Percentiles rank a stretch among this genome's conserved stretches.
Conservation (phyloP, 1,140 invertebrate species). For the Heliothis virescens region DNA sequence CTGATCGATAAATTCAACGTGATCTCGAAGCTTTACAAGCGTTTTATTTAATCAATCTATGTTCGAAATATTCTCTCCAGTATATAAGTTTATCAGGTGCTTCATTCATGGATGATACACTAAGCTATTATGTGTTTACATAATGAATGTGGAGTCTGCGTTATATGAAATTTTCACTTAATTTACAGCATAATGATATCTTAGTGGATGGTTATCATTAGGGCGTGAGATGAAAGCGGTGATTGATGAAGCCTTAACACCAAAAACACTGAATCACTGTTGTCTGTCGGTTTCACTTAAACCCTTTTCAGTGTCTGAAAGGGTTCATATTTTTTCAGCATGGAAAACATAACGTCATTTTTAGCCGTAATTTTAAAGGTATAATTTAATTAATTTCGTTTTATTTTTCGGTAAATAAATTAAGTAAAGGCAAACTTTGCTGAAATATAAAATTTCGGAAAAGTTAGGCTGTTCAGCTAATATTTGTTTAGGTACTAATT, state of each 20-base stretch:
- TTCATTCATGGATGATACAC: background rate
- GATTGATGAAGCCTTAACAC: conserved; percentile 41
- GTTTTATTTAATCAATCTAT: background rate
- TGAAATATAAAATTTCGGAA: background rate
- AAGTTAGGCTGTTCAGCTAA: conserved; percentile 6
- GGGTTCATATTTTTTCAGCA: conserved; percentile 43
- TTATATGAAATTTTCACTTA: conserved; percentile 41
- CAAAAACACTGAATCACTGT: conserved; percentile 51
- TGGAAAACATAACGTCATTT: conserved; percentile 41
- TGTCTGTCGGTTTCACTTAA: conserved; percentile 48
- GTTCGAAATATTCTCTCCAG: background rate
- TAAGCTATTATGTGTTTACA: background rate
- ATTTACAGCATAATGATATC: conserved; percentile 45
- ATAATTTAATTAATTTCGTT: conserved; percentile 28
- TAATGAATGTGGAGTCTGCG: conserved; percentile 25
- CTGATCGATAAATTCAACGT: background rate
- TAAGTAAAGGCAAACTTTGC: conserved; percentile 4
- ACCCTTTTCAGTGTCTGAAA: conserved; percentile 46
- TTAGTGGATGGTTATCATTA: conserved; percentile 50
- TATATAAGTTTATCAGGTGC: background rate
- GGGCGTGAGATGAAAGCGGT: conserved; percentile 39
- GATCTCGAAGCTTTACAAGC: no score
- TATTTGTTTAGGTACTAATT: background rate
- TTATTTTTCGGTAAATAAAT: conserved; percentile 32
- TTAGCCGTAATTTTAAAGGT: conserved; percentile 12